Evolutionary conservation across 2,113 vertebrate species (phyloP).

Genomic region (Burhinus oedicnemus): DNA sequence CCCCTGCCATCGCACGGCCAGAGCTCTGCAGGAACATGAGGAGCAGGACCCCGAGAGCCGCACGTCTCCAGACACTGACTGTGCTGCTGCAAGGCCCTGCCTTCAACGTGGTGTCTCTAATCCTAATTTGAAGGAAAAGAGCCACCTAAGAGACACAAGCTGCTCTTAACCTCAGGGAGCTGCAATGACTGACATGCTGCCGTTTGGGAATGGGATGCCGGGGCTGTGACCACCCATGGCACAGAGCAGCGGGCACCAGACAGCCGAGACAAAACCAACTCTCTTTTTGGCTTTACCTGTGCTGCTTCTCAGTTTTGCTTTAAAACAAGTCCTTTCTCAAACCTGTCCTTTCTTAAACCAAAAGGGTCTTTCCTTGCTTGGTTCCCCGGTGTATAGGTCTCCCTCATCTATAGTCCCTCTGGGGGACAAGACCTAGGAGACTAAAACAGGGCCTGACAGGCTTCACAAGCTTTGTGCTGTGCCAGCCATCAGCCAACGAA

Average conservation of each 20-base stretch:
- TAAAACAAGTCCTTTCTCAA: neutral
- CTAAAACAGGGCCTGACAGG: neutral
- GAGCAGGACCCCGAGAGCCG: neutral
- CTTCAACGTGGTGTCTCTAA: neutral
- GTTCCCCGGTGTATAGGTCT: neutral
- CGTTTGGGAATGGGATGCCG: accelerated
- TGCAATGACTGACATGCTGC: accelerated
- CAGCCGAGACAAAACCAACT: neutral
- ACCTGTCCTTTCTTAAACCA: neutral
- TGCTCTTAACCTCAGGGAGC: neutral
- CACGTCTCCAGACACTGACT: neutral
- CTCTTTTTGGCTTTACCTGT: neutral
- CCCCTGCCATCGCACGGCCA: neutral
- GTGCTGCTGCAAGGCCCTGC: neutral
- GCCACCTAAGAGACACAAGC: neutral
- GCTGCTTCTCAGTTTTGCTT: neutral
- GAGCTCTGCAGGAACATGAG: neutral
- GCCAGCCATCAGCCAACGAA: neutral
- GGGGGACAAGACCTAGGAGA: too few relatives aligned
- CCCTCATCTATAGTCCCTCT: neutral
- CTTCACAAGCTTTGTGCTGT: neutral
- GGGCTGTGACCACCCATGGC: neutral
- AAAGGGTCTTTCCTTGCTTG: neutral
- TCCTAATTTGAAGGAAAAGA: neutral
- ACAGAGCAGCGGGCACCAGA: neutral